A percentile compares a stretch with the other conserved stretches of the same genome.
Evolutionary conservation across 1,140 invertebrate species (phyloP).

Genomic region (Diplogasteroides magnus): DNA sequence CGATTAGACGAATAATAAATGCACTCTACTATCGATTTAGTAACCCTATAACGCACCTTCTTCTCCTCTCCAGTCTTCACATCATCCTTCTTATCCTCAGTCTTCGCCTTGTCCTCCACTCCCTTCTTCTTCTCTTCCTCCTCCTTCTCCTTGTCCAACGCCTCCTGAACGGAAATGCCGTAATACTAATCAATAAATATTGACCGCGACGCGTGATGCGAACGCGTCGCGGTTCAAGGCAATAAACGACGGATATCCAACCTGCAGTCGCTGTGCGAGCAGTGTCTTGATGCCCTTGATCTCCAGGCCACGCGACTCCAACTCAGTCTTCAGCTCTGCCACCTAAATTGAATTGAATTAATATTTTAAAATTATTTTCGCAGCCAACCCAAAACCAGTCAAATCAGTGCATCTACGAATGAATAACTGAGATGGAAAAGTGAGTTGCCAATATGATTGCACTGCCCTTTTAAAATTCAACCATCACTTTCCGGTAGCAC

Average conservation of each 20-base stretch:
- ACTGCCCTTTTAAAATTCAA: no score
- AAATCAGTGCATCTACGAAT: no score
- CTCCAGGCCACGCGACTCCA: slow-evolving; percentile 25
- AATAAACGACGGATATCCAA: no score
- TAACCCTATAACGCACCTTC: slow-evolving; percentile 1
- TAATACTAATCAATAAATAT: no score
- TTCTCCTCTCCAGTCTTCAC: slow-evolving; percentile 21
- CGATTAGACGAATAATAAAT: no score
- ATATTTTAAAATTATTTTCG: neutral
- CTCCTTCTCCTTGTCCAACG: slow-evolving; percentile 16
- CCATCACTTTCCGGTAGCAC: no score
- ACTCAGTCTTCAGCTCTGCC: slow-evolving; percentile 20
- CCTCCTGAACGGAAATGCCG: slow-evolving; percentile 15
- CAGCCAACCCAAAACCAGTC: neutral
- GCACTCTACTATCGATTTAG: no score
- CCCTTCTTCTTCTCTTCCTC: slow-evolving; percentile 6
- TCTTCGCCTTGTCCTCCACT: slow-evolving; percentile 6
- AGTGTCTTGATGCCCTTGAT: slow-evolving; percentile 32
- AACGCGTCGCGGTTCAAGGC: no score
- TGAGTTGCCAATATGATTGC: no score
- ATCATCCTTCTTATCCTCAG: neutral
- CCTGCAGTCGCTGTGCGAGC: slow-evolving; percentile 14
- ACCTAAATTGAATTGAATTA: slow-evolving; percentile 10
- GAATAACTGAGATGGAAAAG: no score
- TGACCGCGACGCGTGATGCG: no score